Evolutionary conservation across 2,888 invertebrate genomes (phyloP), one percentile per base, ranked within the genome.

Genomic region (Heliconius sara): DNA sequence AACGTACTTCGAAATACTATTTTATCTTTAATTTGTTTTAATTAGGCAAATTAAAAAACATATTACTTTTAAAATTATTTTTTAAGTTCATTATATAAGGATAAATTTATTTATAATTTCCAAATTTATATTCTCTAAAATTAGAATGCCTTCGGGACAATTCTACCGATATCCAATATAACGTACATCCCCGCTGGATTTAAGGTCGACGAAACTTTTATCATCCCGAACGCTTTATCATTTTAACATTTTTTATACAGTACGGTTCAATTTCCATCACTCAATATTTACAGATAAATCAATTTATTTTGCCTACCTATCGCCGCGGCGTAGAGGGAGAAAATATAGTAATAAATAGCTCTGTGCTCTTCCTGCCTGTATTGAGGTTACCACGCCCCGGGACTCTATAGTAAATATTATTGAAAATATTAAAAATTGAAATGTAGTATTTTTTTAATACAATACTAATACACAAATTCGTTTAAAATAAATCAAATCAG

Each of bases 61-160:
- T 57, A 57, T 57, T 57, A 22, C 22, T 57, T 57, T 9, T 22
- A 47, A 19, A 6, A 47, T 16, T 9, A 10, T 57, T 57, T 19
- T 57, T 57, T 39, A 34, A 57, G 22, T 22, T 57, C 19, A 57
- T 57, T 19, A 22, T 57, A 57, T 22, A 52, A 16, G 27, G 5
- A 13, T 12, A 57, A 30, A 57, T 13, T 57, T 27, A 16, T 47
- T 5, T 22, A 34, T 73, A 57, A 22, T 57, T 13, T 22, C 30
- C n/a, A 73, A 60, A 73, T 60, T 16, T 34, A 57, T n/a, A 73
- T 73, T 34, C 52, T 34, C 57, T 34, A 27, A 60, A 60, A 73
- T 73, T 73, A 73, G 60, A 57, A 73, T n/a, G 73, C 73, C 73
- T 73, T 34, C 34, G 73, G 60, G 57, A 73, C 34, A 34, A 34